Percentiles rank a stretch among this genome's conserved stretches.
Conservation (phyloP, 2,113 vertebrate genomes). For the Nannospalax galili region DNA sequence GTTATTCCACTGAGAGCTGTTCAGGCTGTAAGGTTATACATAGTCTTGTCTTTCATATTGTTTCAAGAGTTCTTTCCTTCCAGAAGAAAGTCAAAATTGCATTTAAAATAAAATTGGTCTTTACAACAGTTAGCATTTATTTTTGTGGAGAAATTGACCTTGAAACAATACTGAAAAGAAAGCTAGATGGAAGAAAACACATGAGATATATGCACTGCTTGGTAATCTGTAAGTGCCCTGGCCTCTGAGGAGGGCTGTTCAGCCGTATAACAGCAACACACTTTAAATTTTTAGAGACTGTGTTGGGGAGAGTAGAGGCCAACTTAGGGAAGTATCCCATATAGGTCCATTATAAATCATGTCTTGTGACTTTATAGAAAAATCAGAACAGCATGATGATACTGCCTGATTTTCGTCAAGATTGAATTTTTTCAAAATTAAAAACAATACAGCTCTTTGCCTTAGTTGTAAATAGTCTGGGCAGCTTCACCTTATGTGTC, state of each 20-base stretch:
- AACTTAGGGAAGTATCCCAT: neutral
- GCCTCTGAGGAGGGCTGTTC: neutral
- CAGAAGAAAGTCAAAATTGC: constrained; percentile 60
- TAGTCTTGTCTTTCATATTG: constrained; percentile 67
- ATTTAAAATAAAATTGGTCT: constrained; percentile 61
- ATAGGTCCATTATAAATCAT: constrained; percentile 50
- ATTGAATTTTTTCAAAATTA: neutral
- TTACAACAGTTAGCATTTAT: constrained; percentile 11
- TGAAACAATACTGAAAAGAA: constrained; percentile 2
- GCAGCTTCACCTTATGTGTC: constrained; percentile 41
- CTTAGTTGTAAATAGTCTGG: constrained; percentile 60
- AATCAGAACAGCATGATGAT: neutral
- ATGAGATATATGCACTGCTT: neutral
- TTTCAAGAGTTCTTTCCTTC: constrained; percentile 12
- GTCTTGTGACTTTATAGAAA: constrained; percentile 67
- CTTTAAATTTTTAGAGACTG: neutral
- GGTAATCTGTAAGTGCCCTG: neutral
- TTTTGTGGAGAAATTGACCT: constrained; percentile 15
- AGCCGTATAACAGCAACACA: neutral
- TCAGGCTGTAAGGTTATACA: constrained; percentile 58
- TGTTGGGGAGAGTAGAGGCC: neutral
- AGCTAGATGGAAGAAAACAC: neutral
- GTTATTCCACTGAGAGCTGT: constrained; percentile 65
- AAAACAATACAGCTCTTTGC: constrained; percentile 20
- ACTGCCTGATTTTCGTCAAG: constrained; percentile 6